Conservation (phyloP, 2,113 vertebrate species). For the Leucopternis melanops region DNA sequence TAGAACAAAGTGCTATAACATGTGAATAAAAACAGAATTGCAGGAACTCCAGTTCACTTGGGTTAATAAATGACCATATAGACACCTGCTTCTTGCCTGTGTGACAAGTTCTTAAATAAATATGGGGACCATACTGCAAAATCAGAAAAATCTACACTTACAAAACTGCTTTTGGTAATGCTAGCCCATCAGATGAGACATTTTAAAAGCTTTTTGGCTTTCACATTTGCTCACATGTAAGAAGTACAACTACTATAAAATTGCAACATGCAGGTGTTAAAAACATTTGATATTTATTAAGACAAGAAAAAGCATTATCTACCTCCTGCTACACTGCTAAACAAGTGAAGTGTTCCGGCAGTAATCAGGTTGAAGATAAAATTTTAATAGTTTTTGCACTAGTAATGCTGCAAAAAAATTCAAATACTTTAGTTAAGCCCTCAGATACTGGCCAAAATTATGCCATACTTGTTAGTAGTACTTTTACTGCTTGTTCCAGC, state of each 20-base stretch:
- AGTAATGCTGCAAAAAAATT: not conserved
- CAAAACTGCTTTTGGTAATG: not conserved
- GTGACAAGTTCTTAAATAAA: not conserved
- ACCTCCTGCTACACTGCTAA: not conserved
- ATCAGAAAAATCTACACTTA: not conserved
- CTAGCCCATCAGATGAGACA: not conserved
- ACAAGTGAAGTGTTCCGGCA: not conserved
- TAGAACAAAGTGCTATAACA: not conserved
- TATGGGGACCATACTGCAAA: not conserved
- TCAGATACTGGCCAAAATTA: not conserved
- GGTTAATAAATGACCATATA: not conserved
- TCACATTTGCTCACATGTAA: not conserved
- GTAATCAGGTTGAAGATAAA: not conserved
- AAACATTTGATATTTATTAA: not conserved
- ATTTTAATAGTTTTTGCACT: not conserved
- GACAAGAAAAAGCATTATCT: not conserved
- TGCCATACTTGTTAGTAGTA: not conserved
- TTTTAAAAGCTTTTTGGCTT: not conserved
- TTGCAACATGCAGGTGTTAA: not conserved
- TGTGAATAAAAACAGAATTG: not conserved
- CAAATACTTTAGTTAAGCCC: not conserved
- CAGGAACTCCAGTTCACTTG: not conserved
- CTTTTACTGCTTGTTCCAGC: not conserved
- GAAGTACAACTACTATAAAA: not conserved
- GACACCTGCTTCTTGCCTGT: not conserved